Conservation (phyloP, 2,113 vertebrate species). For the Pelecanus crispus region DNA sequence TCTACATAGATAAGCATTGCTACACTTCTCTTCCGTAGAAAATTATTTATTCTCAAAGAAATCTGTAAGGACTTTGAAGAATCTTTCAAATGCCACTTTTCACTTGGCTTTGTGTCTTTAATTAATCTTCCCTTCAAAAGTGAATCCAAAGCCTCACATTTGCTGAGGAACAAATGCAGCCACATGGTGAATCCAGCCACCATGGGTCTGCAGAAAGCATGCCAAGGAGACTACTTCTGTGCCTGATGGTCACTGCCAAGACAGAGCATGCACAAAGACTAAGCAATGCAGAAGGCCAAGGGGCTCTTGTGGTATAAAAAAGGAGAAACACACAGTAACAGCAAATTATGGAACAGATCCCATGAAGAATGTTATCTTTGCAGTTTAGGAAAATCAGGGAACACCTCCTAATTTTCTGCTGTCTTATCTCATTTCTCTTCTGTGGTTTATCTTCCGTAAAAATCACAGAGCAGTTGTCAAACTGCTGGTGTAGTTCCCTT, state of each 20-base stretch:
- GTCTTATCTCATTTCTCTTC: background rate
- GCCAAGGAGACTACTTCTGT: background rate
- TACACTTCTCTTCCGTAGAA: background rate
- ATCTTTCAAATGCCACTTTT: background rate
- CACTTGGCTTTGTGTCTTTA: background rate
- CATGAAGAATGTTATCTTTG: background rate
- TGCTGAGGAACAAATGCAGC: background rate
- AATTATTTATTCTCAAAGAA: background rate
- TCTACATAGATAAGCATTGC: background rate
- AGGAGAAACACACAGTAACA: background rate
- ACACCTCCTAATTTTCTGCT: background rate
- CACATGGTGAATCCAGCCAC: background rate
- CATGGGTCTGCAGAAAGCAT: background rate
- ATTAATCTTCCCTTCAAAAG: background rate
- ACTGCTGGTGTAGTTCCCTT: background rate
- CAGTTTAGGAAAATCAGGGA: background rate
- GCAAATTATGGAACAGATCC: background rate
- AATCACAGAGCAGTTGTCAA: conserved; percentile 12
- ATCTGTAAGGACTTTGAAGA: background rate
- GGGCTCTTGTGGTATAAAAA: background rate
- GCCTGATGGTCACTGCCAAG: background rate
- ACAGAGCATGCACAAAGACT: rapidly evolving
- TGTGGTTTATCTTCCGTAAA: background rate
- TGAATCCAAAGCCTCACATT: background rate
- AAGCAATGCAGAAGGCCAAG: background rate